phyloP scores from a whole-genome alignment of 2,797 vertebrate species.

The Serranus cabrilla region DNA sequence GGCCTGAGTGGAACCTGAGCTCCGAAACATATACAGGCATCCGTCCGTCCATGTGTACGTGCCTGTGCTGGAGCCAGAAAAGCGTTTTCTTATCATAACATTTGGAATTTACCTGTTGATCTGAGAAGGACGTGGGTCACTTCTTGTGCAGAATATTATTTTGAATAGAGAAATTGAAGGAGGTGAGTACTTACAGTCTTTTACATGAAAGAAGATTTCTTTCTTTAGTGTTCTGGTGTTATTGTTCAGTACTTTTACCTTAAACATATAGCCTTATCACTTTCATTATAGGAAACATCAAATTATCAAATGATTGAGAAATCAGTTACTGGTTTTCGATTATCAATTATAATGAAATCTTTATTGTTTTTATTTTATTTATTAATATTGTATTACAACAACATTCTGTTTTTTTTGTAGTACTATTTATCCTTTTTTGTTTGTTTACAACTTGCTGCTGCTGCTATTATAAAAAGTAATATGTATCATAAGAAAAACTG shows the following conservation, averaged over 20 bases:
- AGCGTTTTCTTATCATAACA: slow-evolving; percentile 3
- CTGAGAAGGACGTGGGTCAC: slow-evolving; percentile 5
- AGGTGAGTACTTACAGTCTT: slow-evolving; percentile 54
- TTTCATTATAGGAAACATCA: neutral
- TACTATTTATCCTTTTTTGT: too few species aligned
- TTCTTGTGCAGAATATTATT: neutral
- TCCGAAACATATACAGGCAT: slow-evolving; percentile 7
- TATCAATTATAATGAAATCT: neutral
- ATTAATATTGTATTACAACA: too few species aligned
- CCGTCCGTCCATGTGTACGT: neutral
- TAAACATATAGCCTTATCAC: neutral
- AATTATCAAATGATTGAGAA: neutral
- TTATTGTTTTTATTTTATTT: too few species aligned
- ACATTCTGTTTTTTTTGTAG: too few species aligned
- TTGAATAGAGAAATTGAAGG: neutral
- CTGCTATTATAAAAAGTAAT: too few species aligned
- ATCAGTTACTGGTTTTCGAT: neutral
- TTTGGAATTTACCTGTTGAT: slow-evolving; percentile 24
- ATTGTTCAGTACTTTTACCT: neutral
- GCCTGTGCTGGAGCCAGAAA: slow-evolving; percentile 10
- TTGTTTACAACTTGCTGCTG: too few species aligned
- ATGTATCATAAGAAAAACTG: too few species aligned
- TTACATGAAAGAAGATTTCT: neutral
- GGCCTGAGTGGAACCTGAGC: slow-evolving; percentile 34
- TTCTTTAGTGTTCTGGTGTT: neutral